Evolutionary conservation across 1,140 invertebrate species (phyloP), one percentile per base, ranked within the genome.

Genomic region (Lanistes nyassanus): DNA sequence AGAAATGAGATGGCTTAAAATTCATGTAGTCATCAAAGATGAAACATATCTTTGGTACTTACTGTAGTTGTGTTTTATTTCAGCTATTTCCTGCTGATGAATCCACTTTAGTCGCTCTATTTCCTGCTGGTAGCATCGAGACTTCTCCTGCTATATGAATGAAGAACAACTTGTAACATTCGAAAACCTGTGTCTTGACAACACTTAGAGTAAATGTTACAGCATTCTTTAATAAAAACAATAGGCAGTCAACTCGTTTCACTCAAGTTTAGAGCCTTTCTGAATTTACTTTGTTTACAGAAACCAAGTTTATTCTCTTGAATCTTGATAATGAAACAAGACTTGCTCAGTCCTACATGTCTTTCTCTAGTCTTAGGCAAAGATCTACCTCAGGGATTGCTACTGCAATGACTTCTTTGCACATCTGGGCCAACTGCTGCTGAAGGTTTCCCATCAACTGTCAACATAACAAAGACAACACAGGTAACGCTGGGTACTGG

Each of bases 41-140:
- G 36, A 7, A 31, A 13, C 21, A 16, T 60, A 37, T 53, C n/a
- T 65, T 60, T 29, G 31, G 29, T 31, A 80, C 84, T 83, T 80
- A 91, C 91, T 90, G 62, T 91, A 87, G 83, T 92, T 93, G 75
- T 92, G 91, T 81, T 92, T 92, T 3, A 93, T 86, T 84, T 94
- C 93, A 1, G 89, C 83, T 47, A 94, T 83, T 83, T 93, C 92
- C 76, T 93, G 91, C 66, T 90, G 88, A 81, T 94, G 93, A 75
- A 90, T 88, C 90, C 93, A 93, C 79, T 92, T 92, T 56, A 92
- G 84, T 23, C 91, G 90, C 81, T 94, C 93, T 23, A 94, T 90
- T 83, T 94, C 92, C 29, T 93, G 81, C 76, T 92, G 89, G 88
- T 91, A 0, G 92, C 92, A n/a, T 34, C 55, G 74, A 23, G 56